Percentiles rank a stretch among this genome's conserved stretches.
Conservation (phyloP, 1,140 invertebrate species). For the Solen grandis region DNA sequence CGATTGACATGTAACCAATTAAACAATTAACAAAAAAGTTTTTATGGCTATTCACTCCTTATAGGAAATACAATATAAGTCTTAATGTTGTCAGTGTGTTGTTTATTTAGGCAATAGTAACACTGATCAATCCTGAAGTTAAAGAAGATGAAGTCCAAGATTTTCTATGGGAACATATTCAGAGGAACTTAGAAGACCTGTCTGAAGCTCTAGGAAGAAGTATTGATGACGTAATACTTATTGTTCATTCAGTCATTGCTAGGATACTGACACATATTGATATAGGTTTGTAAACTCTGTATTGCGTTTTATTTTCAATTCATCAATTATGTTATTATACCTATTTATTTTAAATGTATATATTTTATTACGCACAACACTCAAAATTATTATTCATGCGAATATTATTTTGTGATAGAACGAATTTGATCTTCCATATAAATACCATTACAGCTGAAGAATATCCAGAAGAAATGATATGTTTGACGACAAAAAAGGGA, state of each 20-base stretch:
- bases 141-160: constrained; percentile 3
- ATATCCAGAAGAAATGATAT: background rate
- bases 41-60: background rate
- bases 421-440: background rate
- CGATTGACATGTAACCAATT: background rate
- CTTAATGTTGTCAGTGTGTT: background rate
- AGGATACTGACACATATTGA: constrained; percentile 43
- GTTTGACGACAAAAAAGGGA: constrained; percentile 53
- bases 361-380: background rate
- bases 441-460: constrained; percentile 4
- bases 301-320: background rate
- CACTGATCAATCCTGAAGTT: constrained; percentile 59
- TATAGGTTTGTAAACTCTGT: constrained; percentile 19
- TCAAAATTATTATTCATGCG: background rate
- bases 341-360: background rate
- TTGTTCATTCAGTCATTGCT: constrained; percentile 61
- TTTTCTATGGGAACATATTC: constrained; percentile 65
- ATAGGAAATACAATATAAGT: background rate
- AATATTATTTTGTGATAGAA: background rate
- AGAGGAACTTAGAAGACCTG: constrained; percentile 58
- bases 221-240: constrained; percentile 65
- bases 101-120: constrained; percentile 43
- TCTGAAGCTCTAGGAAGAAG: constrained; percentile 59
- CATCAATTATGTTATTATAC: background rate
- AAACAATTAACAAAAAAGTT: background rate